Evolutionary conservation across 2,113 vertebrate genomes (phyloP).

Genomic region (Orientallactaga bullata): DNA sequence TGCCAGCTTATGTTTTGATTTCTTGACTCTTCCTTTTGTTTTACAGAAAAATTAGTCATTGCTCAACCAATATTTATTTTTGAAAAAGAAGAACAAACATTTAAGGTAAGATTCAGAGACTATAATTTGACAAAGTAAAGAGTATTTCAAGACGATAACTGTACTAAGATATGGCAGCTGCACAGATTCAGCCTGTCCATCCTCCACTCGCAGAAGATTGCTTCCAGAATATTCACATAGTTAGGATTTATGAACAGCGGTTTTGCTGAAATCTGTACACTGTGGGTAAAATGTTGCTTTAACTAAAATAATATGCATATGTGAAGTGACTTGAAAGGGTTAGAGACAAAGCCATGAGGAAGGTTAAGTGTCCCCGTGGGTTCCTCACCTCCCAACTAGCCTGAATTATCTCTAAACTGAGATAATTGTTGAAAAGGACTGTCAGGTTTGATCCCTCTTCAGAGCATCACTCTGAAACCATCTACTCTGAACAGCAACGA

Average conservation of each 20-base stretch:
- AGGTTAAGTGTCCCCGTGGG: background rate
- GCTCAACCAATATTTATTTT: slow-evolving; percentile 89
- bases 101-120: slow-evolving; percentile 87
- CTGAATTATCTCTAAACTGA: background rate
- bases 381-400: background rate
- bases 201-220: background rate
- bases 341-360: background rate
- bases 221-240: background rate
- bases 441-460: background rate
- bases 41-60: slow-evolving; percentile 87
- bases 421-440: background rate
- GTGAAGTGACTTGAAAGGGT: slow-evolving; percentile 27
- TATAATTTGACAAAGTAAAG: slow-evolving; percentile 24
- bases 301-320: slow-evolving; percentile 15
- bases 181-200: background rate
- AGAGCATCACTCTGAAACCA: background rate
- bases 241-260: background rate
- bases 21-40: slow-evolving; percentile 53
- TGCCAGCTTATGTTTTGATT: background rate
- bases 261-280: background rate
- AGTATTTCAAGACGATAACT: slow-evolving; percentile 25
- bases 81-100: slow-evolving; percentile 82
- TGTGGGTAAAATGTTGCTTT: background rate
- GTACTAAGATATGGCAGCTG: background rate
- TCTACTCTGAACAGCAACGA: background rate